Base-by-base conservation (phyloP, 2,797 vertebrate genomes). In the Eremophila alpestris region DNA sequence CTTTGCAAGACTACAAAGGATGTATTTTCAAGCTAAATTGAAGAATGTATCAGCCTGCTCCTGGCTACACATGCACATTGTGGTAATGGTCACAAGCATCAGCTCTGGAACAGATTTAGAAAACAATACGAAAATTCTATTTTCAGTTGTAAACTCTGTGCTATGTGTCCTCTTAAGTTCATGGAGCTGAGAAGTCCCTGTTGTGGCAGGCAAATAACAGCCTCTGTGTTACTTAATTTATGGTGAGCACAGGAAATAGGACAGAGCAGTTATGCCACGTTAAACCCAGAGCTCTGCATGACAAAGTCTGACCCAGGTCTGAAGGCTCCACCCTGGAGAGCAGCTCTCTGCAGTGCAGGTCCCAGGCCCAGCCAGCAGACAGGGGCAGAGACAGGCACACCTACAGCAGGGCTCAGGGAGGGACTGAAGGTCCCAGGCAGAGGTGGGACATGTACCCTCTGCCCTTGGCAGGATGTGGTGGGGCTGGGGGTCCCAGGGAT, bases 191-290 rank as follows among this genome's bases (percentile, higher is more conserved):
- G 32, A 62, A 69, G 30, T 34, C 20, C 29, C 29, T 69, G 6
- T 48, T 2, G 2, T 27, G 22, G 48, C 30, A 81, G 18, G 30
- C 11, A 62, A 81, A 23, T 32, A 67, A 67, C 21, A 81, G 41
- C 41, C 48, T 60, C 17, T 54, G 30, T 60, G 48, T 36, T 40
- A 67, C 26, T 59, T 46, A 81, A 65, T 15, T 54, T 48, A 60
- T 3, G 19, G 54, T 49, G 48, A 41, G 40, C 40, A 48, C 32
- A 36, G 5, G 27, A 41, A 48, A 62, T 27, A 36, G 55, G 19
- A 55, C 16, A 27, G 15, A 32, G 11, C 26, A 54, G 45, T 48
- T 48, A 13, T 1, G 12, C 26, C 54, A 27, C 0, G 0, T 54
- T 41, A 34, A 22, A 36, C 41, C 13, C 48, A 32, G 62, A 38